phyloP scores from a whole-genome alignment of 2,797 vertebrate genomes.

The Molossus alvarezi region DNA sequence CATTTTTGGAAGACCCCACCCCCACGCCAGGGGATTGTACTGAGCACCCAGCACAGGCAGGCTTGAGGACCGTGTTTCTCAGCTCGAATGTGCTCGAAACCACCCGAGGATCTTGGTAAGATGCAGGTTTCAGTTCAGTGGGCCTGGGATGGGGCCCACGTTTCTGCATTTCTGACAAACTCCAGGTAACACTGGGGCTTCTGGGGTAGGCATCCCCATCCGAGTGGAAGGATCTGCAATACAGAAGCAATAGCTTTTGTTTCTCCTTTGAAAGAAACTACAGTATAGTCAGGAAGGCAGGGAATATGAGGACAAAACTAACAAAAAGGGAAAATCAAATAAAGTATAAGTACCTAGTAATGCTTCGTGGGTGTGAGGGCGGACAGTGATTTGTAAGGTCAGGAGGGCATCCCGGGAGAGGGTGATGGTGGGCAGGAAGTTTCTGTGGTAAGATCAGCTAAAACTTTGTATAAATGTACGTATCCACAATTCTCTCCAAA shows the following conservation, averaged over 20 bases:
- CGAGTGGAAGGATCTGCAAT: neutral
- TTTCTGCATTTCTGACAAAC: slow-evolving; percentile 30
- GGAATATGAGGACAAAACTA: neutral
- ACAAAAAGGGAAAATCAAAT: neutral
- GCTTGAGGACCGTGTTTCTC: neutral
- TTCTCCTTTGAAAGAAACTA: slow-evolving; percentile 36
- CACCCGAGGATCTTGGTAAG: neutral
- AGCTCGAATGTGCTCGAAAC: neutral
- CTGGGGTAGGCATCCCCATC: neutral
- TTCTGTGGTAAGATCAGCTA: neutral
- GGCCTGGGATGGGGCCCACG: neutral
- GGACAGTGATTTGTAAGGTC: neutral
- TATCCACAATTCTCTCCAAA: neutral
- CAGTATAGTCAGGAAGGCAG: neutral
- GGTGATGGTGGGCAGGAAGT: neutral
- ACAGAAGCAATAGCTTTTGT: neutral
- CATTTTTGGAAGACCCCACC: neutral
- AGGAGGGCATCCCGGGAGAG: neutral
- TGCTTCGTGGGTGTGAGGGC: neutral
- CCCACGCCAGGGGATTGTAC: neutral
- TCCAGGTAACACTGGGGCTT: neutral
- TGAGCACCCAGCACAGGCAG: neutral
- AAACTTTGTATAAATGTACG: neutral
- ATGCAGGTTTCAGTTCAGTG: neutral
- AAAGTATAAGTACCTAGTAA: neutral